Evolutionary conservation across 2,797 vertebrate species (phyloP).

Genomic region (Melanotaenia parkinsoni): DNA sequence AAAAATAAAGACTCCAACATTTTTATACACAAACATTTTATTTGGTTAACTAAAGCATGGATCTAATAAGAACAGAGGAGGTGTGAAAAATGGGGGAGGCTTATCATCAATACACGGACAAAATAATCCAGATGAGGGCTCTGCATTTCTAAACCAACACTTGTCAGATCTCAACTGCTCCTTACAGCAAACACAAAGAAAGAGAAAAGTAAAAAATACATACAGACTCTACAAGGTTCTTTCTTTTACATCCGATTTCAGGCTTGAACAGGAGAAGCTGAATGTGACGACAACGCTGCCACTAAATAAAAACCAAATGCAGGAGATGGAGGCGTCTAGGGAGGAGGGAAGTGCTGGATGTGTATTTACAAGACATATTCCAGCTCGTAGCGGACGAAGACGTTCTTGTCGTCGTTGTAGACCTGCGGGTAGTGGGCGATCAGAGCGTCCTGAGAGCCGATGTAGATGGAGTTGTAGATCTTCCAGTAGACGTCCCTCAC

Average conservation of each 20-base stretch:
- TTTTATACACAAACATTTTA: conserved; percentile 99
- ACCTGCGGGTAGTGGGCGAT: conserved; percentile 98
- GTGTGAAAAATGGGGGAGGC: conserved; percentile 79
- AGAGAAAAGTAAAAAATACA: conserved; percentile 55
- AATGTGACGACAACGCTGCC: conserved; percentile 27
- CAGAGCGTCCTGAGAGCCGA: conserved; percentile 97
- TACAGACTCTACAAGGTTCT: conserved; percentile 64
- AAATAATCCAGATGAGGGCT: conserved; percentile 47
- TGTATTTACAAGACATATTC: conserved; percentile 93
- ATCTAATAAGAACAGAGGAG: conserved; percentile 90
- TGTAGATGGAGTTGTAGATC: conserved; percentile 99
- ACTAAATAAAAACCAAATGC: conserved; percentile 57
- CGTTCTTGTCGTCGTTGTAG: conserved; percentile 98
- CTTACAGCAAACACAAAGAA: conserved; percentile 49
- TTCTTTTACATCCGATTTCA: conserved; percentile 34
- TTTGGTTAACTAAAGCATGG: conserved; percentile 94
- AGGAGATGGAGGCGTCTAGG: neutral
- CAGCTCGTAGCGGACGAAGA: conserved; percentile 95
- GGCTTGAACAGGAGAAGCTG: conserved; percentile 11
- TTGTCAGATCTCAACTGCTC: conserved; percentile 44
- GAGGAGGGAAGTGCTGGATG: neutral
- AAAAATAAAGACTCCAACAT: conserved; percentile 37
- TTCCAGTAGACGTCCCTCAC: conserved; percentile 99
- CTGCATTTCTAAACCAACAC: conserved; percentile 55
- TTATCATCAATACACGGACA: conserved; percentile 51